Evolutionary conservation across 2,797 vertebrate genomes (phyloP), one percentile per base, ranked within the genome.

Genomic region (Harpagifer antarcticus): DNA sequence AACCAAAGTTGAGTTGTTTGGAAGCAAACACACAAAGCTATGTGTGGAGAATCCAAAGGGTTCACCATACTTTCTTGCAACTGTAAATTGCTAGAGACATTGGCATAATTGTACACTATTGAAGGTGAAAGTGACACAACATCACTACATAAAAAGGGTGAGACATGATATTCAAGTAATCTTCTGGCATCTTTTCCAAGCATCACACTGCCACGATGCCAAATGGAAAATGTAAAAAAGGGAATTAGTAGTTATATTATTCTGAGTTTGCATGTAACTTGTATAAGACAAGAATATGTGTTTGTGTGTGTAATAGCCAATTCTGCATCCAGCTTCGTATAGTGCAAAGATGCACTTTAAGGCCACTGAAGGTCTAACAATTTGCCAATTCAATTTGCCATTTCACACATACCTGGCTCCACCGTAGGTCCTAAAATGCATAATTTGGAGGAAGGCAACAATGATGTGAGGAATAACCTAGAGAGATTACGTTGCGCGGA

Each of bases 381-480:
- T 91, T 85, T 76, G 63, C 56, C 84, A 85, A 93, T 88, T 86
- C 72, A 87, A 83, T 76, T 76, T 88, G 88, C 84, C 86, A 88
- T 91, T 90, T 93, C 84, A 89, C 90, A 91, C 90, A 86, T 79
- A 83, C 78, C 79, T 79, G 82, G 83, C 84, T 70, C n/a, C 72
- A 48, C 20, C 17, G 72, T 73, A 76, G 74, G 76, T 86, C 77
- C n/a, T 72, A 68, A 57, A 55, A 14, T 63, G 47, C 13, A 0
- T 64, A 48, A 50, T 15, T 47, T 10, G 64, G 10, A 7, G 60
- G 31, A 15, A n/a, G 9, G 55, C 57, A 57, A 78, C 20, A 58
- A 58, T 12, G 11, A 67, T 64, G 50, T 1, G 13, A 49, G 67
- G 47, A 40, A 71, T 67, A 72, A 71, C 52, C 58, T 45, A 27